Evolutionary conservation across 1,140 invertebrate genomes (phyloP).

Genomic region (Ostrea denselamellosa): DNA sequence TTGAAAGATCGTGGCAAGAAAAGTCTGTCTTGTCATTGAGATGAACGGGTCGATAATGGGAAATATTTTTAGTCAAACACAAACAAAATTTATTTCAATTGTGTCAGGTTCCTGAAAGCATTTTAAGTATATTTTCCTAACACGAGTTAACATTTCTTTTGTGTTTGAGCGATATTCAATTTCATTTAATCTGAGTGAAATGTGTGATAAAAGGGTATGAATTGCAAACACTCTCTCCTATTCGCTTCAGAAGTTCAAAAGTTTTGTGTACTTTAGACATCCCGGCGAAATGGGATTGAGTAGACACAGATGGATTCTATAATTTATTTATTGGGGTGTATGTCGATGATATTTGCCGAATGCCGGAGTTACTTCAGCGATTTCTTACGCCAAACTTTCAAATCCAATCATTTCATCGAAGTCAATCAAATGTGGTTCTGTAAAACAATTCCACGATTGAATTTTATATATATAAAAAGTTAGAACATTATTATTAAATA

Average conservation of each 20-base stretch:
- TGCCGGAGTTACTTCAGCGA: too few relatives aligned
- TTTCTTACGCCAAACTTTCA: too few relatives aligned
- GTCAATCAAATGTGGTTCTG: too few relatives aligned
- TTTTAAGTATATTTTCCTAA: conserved; percentile 15
- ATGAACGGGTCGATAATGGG: neutral
- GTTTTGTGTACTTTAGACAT: conserved; percentile 23
- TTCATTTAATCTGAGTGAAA: conserved; percentile 32
- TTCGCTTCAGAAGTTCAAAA: conserved; percentile 29
- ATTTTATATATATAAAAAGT: too few relatives aligned
- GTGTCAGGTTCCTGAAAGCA: neutral
- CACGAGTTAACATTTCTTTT: neutral
- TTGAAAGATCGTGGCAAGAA: neutral
- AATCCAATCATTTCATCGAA: too few relatives aligned
- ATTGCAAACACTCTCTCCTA: neutral
- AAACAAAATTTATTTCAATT: conserved; percentile 7
- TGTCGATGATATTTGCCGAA: neutral
- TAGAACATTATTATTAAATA: too few relatives aligned
- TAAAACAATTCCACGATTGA: too few relatives aligned
- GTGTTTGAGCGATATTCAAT: conserved; percentile 9
- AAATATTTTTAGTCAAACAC: neutral
- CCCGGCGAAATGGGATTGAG: neutral
- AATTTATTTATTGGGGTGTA: conserved; percentile 26
- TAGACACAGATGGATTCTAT: neutral
- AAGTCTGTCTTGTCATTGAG: neutral
- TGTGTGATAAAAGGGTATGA: conserved; percentile 16